These are phyloP conservation scores for Muricea muricata DNA, from an alignment of 92 coral and sea anemone species.

Conservation along the genomic window DNA sequence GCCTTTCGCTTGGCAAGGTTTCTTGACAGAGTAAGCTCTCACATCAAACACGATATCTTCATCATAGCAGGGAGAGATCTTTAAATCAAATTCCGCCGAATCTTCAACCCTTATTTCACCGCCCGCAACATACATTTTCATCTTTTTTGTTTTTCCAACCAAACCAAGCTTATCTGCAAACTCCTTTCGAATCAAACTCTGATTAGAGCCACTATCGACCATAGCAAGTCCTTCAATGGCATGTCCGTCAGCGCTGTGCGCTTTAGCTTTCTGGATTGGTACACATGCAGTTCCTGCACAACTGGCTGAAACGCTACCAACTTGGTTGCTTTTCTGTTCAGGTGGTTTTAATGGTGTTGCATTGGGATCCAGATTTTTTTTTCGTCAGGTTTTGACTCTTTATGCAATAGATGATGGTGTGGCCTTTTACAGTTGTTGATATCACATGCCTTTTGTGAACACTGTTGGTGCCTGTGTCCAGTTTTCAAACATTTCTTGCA, in stretches of 20 bases:
- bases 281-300: background rate
- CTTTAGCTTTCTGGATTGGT: conserved; percentile 5
- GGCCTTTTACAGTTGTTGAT: conserved; percentile 19
- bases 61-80: conserved; percentile 15
- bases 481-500: conserved; percentile 9
- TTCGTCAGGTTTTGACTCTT: background rate
- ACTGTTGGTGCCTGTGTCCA: conserved; percentile 13
- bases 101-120: conserved; percentile 22
- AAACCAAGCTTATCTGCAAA: conserved; percentile 24
- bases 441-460: conserved; percentile 10
- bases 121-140: conserved; percentile 28
- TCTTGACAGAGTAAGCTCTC: background rate
- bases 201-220: conserved; percentile 25
- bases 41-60: too few relatives aligned
- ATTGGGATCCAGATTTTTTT: background rate
- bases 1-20: conserved; percentile 5
- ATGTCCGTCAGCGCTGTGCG: background rate
- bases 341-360: background rate
- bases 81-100: conserved; percentile 7
- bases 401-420: background rate
- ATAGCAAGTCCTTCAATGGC: conserved; percentile 11
- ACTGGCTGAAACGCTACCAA: background rate
- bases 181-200: conserved; percentile 10
- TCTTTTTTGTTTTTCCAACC: conserved; percentile 16
- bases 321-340: background rate